A percentile compares a stretch with the other conserved stretches of the same genome.
phyloP scores from a whole-genome alignment of 2,888 invertebrate species.

The Erebia aethiops region DNA sequence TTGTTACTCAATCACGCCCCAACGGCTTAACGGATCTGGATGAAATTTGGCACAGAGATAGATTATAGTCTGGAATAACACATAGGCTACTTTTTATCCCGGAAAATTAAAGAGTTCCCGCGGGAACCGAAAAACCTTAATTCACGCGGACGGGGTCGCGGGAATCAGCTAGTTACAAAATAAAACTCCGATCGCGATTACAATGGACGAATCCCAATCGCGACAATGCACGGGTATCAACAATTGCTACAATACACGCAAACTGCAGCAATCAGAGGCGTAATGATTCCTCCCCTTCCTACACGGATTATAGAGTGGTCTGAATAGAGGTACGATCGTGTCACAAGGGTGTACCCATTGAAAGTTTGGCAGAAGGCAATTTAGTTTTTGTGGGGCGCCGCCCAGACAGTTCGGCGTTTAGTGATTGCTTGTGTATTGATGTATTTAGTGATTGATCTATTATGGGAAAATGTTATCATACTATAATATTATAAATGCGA shows the following conservation, averaged over 20 bases:
- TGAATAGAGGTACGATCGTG: slow-evolving; percentile 31
- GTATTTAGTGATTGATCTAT: slow-evolving; percentile 9
- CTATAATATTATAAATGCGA: too few species aligned
- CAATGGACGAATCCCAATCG: background rate
- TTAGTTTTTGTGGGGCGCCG: slow-evolving; percentile 37
- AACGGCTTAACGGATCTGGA: too few species aligned
- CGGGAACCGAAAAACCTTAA: too few species aligned
- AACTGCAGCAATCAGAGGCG: slow-evolving; percentile 42
- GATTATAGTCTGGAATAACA: too few species aligned
- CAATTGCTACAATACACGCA: slow-evolving; percentile 40
- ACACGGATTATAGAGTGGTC: slow-evolving; percentile 34
- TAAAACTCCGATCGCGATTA: background rate
- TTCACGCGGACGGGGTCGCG: too few species aligned
- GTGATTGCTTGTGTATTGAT: slow-evolving; percentile 8
- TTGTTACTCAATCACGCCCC: too few species aligned
- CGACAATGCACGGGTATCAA: slow-evolving; percentile 7
- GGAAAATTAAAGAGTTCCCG: too few species aligned
- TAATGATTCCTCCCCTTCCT: slow-evolving; percentile 37
- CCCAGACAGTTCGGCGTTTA: slow-evolving; percentile 18
- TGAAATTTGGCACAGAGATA: too few species aligned
- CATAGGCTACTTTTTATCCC: too few species aligned
- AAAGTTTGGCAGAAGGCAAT: slow-evolving; percentile 40
- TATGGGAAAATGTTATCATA: background rate
- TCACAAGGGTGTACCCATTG: slow-evolving; percentile 28
- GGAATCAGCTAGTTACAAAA: too few species aligned